phyloP scores from a whole-genome alignment of 2,797 vertebrate genomes.

The Cryptoblepharus egeriae region DNA sequence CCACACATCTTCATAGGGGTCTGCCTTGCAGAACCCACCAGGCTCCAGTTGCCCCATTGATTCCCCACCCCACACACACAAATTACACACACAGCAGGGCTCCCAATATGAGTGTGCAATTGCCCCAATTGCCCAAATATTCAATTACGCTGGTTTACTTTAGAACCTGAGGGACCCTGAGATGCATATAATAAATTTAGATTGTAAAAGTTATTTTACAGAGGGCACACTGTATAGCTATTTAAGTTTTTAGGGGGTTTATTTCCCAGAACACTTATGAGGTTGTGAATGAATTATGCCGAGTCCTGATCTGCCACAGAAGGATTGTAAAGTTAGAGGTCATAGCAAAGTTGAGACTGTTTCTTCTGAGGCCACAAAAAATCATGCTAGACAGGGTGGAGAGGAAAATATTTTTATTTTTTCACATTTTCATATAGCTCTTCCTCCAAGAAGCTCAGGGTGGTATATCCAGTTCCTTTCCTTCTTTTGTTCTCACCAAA shows the following conservation, averaged over 20 bases:
- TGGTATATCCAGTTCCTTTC: too few species aligned
- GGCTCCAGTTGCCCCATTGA: too few species aligned
- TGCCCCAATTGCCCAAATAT: neutral
- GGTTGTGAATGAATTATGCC: constrained; percentile 81
- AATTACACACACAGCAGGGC: neutral
- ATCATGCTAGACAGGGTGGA: constrained; percentile 75
- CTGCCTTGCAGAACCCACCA: too few species aligned
- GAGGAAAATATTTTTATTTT: constrained; percentile 43
- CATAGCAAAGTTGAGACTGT: constrained; percentile 75
- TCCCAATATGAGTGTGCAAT: neutral
- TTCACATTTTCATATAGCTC: too few species aligned
- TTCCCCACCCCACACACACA: neutral
- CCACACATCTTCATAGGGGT: too few species aligned
- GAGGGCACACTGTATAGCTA: constrained; percentile 79
- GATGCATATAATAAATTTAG: constrained; percentile 69
- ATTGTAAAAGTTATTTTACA: constrained; percentile 81
- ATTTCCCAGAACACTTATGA: constrained; percentile 79
- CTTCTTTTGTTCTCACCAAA: too few species aligned
- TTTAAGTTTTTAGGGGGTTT: constrained; percentile 78
- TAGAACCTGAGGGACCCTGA: constrained; percentile 75
- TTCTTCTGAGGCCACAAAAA: constrained; percentile 75
- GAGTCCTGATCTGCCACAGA: constrained; percentile 79
- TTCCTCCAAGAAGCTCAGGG: too few species aligned
- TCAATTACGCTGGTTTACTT: constrained; percentile 68
- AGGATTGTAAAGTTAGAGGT: constrained; percentile 77